Evolutionary conservation across 2,888 invertebrate genomes (phyloP).

Genomic region (Mechanitis messenoides): DNA sequence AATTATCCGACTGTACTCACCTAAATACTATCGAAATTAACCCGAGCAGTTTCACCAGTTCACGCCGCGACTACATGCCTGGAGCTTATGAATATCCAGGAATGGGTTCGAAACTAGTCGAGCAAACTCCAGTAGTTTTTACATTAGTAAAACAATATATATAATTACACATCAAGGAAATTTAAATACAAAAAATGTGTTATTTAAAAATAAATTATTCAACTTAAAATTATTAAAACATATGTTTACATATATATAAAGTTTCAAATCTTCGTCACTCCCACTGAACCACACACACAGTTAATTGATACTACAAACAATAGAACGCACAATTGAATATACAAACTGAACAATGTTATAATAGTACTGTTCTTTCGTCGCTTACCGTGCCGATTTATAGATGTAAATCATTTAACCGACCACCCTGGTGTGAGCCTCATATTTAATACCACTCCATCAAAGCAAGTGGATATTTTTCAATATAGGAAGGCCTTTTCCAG

Average conservation of each 20-base stretch:
- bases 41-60: too few species aligned
- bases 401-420: constrained; percentile 58
- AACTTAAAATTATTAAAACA: too few species aligned
- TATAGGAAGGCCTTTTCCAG: constrained; percentile 37
- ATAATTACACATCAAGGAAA: too few species aligned
- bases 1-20: too few species aligned
- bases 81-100: too few species aligned
- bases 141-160: too few species aligned
- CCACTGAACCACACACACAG: constrained; percentile 62
- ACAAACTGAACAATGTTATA: constrained; percentile 71
- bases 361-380: constrained; percentile 72
- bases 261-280: constrained; percentile 10
- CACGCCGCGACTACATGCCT: too few species aligned
- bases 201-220: too few species aligned
- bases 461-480: constrained; percentile 25
- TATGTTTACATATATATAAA: background rate
- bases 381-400: constrained; percentile 71
- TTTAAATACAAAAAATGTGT: too few species aligned
- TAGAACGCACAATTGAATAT: constrained; percentile 74
- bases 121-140: too few species aligned
- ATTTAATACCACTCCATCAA: constrained; percentile 34
- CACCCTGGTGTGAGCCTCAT: constrained; percentile 43
- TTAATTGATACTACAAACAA: constrained; percentile 57
- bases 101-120: too few species aligned
- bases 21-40: too few species aligned